Percentiles rank a stretch among this genome's conserved stretches.
Evolutionary conservation across 1,140 invertebrate genomes (phyloP).

Genomic region (Lepidostoma basale): DNA sequence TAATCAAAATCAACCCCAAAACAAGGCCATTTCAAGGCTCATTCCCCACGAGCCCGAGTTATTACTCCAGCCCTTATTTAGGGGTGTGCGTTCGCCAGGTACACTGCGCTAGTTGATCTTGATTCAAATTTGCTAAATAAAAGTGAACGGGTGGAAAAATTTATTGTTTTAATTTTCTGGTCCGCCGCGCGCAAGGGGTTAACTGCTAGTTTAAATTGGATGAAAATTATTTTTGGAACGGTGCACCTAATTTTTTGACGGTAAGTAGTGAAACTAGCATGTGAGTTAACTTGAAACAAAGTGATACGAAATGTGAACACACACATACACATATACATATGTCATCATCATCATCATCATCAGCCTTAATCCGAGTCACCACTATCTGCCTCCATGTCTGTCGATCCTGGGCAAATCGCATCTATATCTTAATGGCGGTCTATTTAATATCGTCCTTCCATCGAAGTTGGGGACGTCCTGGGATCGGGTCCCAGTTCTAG

Average conservation of each 20-base stretch:
- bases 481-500: too few species aligned
- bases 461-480: too few species aligned
- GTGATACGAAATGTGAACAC: too few species aligned
- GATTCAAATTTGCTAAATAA: conserved; percentile 14
- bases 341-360: too few species aligned
- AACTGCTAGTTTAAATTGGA: conserved; percentile 2
- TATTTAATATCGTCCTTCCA: too few species aligned
- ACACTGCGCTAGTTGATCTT: conserved; percentile 11
- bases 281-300: too few species aligned
- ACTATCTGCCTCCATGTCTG: too few species aligned
- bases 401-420: too few species aligned
- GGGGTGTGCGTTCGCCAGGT: neutral
- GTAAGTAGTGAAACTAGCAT: too few species aligned
- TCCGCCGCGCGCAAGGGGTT: conserved; percentile 18
- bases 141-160: conserved; percentile 21
- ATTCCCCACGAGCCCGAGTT: conserved; percentile 37
- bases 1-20: conserved; percentile 47
- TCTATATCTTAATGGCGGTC: too few species aligned
- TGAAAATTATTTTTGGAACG: neutral
- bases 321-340: too few species aligned
- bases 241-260: neutral
- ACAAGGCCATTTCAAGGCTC: conserved; percentile 46
- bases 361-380: too few species aligned
- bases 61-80: conserved; percentile 12
- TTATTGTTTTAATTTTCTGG: conserved; percentile 20